A percentile compares a stretch with the other conserved stretches of the same genome.
Evolutionary conservation across 2,888 invertebrate genomes (phyloP).

Genomic region (Caenorhabditis panamensis): DNA sequence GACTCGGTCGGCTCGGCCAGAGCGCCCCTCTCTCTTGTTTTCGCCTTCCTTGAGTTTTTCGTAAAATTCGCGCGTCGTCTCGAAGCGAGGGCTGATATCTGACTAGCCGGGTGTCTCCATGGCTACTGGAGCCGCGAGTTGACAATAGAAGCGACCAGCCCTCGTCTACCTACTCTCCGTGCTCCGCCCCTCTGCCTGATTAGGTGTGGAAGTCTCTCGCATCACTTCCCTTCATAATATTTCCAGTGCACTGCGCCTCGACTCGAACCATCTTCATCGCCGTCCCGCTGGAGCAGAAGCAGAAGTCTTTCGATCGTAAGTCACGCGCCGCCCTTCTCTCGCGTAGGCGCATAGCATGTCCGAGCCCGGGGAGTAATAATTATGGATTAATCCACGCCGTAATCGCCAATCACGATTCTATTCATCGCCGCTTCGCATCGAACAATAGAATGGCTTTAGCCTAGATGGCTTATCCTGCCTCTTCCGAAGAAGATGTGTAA

Average conservation of each 20-base stretch:
- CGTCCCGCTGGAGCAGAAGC: not conserved
- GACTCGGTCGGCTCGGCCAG: not conserved
- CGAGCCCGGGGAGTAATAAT: not conserved
- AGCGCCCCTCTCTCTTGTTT: conserved; percentile 29
- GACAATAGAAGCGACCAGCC: conserved; percentile 27
- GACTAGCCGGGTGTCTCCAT: conserved; percentile 42
- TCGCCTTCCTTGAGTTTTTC: conserved; percentile 29
- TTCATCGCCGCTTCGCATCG: not conserved
- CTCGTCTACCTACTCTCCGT: conserved; percentile 9
- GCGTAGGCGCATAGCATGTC: not conserved
- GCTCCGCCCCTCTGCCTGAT: conserved; percentile 41
- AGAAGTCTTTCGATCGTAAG: not conserved
- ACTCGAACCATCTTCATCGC: not conserved
- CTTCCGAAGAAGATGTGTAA: conserved; percentile 15
- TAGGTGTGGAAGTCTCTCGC: conserved; percentile 9
- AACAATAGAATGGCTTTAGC: conserved; percentile 14
- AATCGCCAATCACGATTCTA: conserved; percentile 15
- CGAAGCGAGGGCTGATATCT: conserved; percentile 32
- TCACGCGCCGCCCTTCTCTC: not conserved
- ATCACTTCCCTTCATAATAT: not conserved
- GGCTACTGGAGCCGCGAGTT: conserved; percentile 26
- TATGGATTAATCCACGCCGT: conserved; percentile 12
- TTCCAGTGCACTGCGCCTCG: not conserved
- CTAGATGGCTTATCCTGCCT: conserved; percentile 1
- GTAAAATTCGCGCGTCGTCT: conserved; percentile 19